Evolutionary conservation across 2,888 invertebrate genomes (phyloP).

Genomic region (Baccha elongata): DNA sequence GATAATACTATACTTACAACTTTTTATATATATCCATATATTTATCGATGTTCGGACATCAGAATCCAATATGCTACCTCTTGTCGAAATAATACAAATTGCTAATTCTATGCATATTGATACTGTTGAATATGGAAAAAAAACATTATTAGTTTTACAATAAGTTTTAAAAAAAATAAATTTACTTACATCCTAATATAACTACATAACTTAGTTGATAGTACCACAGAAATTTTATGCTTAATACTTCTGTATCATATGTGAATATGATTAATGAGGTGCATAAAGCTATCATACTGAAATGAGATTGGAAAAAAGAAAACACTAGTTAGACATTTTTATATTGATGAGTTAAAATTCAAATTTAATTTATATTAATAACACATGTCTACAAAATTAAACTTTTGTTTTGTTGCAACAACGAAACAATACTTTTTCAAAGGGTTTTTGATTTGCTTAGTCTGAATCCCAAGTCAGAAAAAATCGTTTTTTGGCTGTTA

Average conservation of each 20-base stretch:
- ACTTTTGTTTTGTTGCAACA: too few species aligned
- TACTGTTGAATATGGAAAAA: constrained; percentile 77
- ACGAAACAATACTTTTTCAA: too few species aligned
- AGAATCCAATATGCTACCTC: constrained; percentile 91
- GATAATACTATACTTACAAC: constrained; percentile 84
- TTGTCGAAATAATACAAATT: constrained; percentile 89
- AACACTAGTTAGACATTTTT: not conserved
- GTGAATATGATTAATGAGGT: constrained; percentile 80
- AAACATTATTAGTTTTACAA: not conserved
- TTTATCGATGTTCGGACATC: constrained; percentile 89
- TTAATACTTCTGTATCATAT: constrained; percentile 80
- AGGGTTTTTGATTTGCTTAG: too few species aligned
- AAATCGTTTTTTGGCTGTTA: too few species aligned
- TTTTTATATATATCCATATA: constrained; percentile 89
- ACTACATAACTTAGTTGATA: constrained; percentile 82
- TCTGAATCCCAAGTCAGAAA: too few species aligned
- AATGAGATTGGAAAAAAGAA: constrained; percentile 68
- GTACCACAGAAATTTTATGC: constrained; percentile 82
- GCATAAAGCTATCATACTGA: constrained; percentile 81
- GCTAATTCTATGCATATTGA: constrained; percentile 87
- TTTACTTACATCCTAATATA: constrained; percentile 81
- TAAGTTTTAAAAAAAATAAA: constrained; percentile 5
- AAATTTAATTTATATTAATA: too few species aligned
- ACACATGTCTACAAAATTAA: too few species aligned
- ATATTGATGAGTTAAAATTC: too few species aligned